phyloP scores from a whole-genome alignment of 2,797 vertebrate species.

The Naso thynnoides region DNA sequence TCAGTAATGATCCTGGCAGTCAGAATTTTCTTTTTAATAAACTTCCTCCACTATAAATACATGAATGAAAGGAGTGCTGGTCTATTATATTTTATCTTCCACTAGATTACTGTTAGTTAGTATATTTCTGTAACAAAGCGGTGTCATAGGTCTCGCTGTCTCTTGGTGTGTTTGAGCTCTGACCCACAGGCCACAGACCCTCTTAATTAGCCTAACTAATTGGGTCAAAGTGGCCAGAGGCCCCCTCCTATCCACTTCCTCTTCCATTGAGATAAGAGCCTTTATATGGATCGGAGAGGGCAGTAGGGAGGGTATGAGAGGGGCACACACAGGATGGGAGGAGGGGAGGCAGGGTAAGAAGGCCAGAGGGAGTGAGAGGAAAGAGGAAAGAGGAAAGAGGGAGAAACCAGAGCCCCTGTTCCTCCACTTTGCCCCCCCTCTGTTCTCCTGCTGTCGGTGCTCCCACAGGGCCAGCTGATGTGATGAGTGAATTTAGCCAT shows the following conservation, averaged over 20 bases:
- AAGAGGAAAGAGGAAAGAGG: slow-evolving; percentile 30
- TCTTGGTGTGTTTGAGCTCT: slow-evolving; percentile 68
- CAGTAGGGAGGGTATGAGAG: slow-evolving; percentile 35
- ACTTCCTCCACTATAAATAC: not conserved
- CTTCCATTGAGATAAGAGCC: slow-evolving; percentile 79
- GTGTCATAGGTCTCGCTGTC: slow-evolving; percentile 47
- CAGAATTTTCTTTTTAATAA: not conserved
- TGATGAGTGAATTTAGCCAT: slow-evolving; percentile 86
- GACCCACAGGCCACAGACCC: slow-evolving; percentile 69
- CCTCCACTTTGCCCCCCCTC: slow-evolving; percentile 43
- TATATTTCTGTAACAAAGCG: slow-evolving; percentile 31
- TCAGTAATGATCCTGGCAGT: slow-evolving; percentile 14
- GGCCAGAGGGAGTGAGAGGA: slow-evolving; percentile 25
- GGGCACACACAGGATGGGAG: slow-evolving; percentile 54
- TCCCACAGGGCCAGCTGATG: slow-evolving; percentile 76
- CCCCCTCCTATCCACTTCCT: slow-evolving; percentile 76
- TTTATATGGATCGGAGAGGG: slow-evolving; percentile 51
- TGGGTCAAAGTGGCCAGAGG: slow-evolving; percentile 76
- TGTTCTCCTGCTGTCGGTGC: slow-evolving; percentile 54
- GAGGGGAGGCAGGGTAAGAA: slow-evolving; percentile 33
- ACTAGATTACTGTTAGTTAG: not conserved
- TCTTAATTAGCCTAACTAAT: slow-evolving; percentile 82
- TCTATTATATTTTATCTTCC: slow-evolving; percentile 6
- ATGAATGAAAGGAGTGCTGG: not conserved
- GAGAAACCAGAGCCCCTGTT: slow-evolving; percentile 66